phyloP scores from a whole-genome alignment of 2,888 invertebrate species.

The Aphidius colemani region DNA sequence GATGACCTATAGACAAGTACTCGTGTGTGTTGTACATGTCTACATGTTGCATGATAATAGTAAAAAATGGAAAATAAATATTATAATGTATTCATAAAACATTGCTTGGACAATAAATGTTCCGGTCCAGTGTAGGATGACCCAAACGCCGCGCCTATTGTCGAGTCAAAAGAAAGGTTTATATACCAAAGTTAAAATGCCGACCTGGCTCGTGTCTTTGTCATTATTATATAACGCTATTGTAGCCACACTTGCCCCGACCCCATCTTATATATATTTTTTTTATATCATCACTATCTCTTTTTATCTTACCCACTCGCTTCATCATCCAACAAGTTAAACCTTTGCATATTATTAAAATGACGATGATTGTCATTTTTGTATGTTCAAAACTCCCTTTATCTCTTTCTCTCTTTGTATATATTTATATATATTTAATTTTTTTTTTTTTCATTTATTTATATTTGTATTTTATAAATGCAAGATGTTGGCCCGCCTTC shows the following conservation, averaged over 20 bases:
- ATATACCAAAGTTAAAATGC: constrained; percentile 36
- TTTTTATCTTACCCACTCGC: too few relatives aligned
- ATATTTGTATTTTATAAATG: constrained; percentile 6
- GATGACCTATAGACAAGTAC: too few relatives aligned
- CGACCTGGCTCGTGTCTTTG: constrained; percentile 56
- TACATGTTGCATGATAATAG: too few relatives aligned
- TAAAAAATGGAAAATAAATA: not conserved
- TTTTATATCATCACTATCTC: too few relatives aligned
- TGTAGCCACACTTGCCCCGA: constrained; percentile 59
- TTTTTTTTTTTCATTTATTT: constrained; percentile 7
- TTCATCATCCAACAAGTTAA: constrained; percentile 36
- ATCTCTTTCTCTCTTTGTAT: constrained; percentile 19
- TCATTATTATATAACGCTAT: constrained; percentile 60
- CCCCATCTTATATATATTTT: too few relatives aligned
- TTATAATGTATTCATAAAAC: not conserved
- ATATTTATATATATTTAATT: not conserved
- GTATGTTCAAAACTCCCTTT: constrained; percentile 38
- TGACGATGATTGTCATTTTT: constrained; percentile 61
- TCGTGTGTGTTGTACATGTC: too few relatives aligned
- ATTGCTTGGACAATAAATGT: constrained; percentile 57
- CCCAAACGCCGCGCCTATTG: constrained; percentile 60
- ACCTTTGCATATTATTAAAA: constrained; percentile 59
- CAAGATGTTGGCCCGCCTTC: constrained; percentile 36
- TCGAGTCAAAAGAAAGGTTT: constrained; percentile 53
- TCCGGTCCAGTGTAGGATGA: constrained; percentile 60